Evolutionary conservation across 2,113 vertebrate genomes (phyloP).

Genomic region (Hemiprocne comata): DNA sequence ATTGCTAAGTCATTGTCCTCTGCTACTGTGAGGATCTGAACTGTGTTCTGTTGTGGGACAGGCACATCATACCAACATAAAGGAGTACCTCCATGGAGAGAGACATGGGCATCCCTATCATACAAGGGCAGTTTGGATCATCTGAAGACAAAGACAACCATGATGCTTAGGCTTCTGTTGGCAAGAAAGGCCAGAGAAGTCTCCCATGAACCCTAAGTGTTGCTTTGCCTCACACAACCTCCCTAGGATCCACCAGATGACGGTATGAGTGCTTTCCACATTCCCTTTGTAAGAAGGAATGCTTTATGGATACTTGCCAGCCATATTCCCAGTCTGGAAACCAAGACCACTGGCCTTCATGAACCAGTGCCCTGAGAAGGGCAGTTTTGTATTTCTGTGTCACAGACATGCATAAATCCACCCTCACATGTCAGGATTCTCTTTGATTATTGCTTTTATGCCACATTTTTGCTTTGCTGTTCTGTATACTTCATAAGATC

Average conservation of each 20-base stretch:
- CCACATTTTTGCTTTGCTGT: not conserved
- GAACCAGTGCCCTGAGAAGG: not conserved
- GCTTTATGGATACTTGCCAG: not conserved
- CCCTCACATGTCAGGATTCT: not conserved
- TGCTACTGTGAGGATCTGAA: not conserved
- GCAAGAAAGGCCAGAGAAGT: not conserved
- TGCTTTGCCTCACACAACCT: not conserved
- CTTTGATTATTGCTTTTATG: not conserved
- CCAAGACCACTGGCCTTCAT: not conserved
- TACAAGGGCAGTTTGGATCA: not conserved
- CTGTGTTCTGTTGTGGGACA: not conserved
- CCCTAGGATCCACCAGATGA: not conserved
- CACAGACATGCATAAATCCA: not conserved
- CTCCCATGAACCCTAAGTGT: not conserved
- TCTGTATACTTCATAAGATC: not conserved
- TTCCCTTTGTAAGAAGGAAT: not conserved
- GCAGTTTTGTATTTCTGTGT: not conserved
- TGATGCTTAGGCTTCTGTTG: not conserved
- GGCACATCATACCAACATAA: not conserved
- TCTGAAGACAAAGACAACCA: not conserved
- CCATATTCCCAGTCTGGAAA: not conserved
- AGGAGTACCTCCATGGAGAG: rapidly evolving
- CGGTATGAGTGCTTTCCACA: not conserved
- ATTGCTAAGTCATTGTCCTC: not conserved
- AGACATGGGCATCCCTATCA: not conserved